Evolutionary conservation across 2,113 vertebrate genomes (phyloP).

Genomic region (Phocoena phocoena): DNA sequence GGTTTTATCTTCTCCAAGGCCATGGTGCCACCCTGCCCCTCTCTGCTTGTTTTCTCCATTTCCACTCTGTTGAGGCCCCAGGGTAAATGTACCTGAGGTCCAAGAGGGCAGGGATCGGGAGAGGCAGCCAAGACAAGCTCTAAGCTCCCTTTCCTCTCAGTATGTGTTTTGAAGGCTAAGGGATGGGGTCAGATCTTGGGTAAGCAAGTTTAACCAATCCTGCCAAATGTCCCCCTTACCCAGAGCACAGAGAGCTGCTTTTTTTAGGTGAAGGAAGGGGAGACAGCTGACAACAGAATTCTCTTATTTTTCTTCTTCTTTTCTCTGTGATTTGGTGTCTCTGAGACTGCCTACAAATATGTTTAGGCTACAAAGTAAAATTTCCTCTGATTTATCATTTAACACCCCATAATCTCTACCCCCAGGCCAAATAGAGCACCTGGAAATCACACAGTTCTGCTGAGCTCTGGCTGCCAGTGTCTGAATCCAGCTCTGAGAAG

Average conservation of each 20-base stretch:
- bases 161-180: not conserved
- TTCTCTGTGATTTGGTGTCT: not conserved
- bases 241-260: not conserved
- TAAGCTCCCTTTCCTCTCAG: not conserved
- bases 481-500: not conserved
- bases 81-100: not conserved
- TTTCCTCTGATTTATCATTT: not conserved
- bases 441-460: not conserved
- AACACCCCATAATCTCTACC: not conserved
- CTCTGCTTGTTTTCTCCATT: not conserved
- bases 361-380: not conserved
- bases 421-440: not conserved
- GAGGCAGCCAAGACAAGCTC: fast-evolving
- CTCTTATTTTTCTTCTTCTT: conserved; percentile 8
- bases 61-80: not conserved
- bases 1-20: not conserved
- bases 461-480: not conserved
- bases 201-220: not conserved
- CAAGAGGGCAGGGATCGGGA: not conserved
- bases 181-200: not conserved
- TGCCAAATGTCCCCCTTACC: not conserved
- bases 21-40: not conserved
- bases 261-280: not conserved
- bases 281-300: not conserved
- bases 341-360: not conserved